Evolutionary conservation across 2,888 invertebrate species (phyloP).

Genomic region (Aelia acuminata): DNA sequence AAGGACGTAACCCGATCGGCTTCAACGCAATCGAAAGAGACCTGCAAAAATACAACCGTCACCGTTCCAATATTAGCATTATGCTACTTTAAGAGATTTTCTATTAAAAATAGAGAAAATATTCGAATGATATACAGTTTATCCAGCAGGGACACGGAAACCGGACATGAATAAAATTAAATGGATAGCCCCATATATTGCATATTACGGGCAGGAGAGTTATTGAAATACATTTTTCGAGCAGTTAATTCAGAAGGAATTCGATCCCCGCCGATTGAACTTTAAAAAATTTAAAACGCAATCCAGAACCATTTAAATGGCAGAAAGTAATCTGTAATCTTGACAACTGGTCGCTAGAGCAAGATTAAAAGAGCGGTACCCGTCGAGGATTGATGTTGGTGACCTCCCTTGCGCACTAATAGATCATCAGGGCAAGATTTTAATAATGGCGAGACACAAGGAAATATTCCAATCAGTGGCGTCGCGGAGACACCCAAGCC

Average conservation of each 20-base stretch:
- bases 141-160: not conserved
- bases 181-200: not conserved
- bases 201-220: not conserved
- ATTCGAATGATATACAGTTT: too few species aligned
- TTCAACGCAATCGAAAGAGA: not conserved
- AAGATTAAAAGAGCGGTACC: constrained; percentile 49
- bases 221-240: constrained; percentile 5
- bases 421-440: constrained; percentile 15
- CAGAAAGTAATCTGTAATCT: constrained; percentile 44
- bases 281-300: constrained; percentile 44
- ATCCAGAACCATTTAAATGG: constrained; percentile 39
- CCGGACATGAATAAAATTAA: constrained; percentile 29
- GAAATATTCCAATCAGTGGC: constrained; percentile 12
- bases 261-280: constrained; percentile 8
- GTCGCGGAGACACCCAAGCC: not conserved
- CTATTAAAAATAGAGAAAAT: not conserved
- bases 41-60: not conserved
- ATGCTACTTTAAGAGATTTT: not conserved
- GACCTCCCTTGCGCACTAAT: constrained; percentile 21
- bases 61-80: not conserved
- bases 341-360: constrained; percentile 26
- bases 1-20: constrained; percentile 30
- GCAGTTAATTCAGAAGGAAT: not conserved
- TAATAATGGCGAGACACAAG: not conserved
- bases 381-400: constrained; percentile 20